Evolutionary conservation across 2,113 vertebrate species (phyloP).

Genomic region (Camelus dromedarius): DNA sequence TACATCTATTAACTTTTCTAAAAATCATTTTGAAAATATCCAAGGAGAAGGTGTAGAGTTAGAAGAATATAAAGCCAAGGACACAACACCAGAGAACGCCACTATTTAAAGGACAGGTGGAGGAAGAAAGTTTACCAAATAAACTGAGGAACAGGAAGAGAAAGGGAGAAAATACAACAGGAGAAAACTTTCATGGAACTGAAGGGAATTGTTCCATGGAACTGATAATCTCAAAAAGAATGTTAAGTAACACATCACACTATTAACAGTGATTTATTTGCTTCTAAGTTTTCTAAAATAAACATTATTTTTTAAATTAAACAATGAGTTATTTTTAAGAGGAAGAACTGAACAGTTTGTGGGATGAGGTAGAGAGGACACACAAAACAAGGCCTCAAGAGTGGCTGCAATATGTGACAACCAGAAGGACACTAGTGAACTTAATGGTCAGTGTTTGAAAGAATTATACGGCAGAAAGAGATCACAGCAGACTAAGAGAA

Average conservation of each 20-base stretch:
- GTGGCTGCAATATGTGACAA: background rate
- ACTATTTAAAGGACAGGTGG: background rate
- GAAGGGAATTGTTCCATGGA: background rate
- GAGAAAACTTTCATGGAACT: slow-evolving; percentile 24
- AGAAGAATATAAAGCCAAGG: slow-evolving; percentile 15
- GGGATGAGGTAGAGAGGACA: background rate
- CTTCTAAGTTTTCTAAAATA: slow-evolving; percentile 34
- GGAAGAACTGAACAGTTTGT: background rate
- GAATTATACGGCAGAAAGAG: background rate
- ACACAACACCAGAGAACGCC: background rate
- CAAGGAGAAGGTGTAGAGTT: background rate
- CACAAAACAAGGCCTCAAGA: background rate
- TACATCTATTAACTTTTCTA: background rate
- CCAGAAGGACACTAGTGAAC: background rate
- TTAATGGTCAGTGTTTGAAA: background rate
- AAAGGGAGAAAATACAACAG: background rate
- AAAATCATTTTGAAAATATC: background rate
- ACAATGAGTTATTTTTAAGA: background rate
- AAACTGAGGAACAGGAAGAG: background rate
- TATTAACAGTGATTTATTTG: background rate
- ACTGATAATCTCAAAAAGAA: slow-evolving; percentile 7
- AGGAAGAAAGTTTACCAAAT: background rate
- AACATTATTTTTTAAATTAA: slow-evolving; percentile 18
- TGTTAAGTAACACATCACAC: background rate
- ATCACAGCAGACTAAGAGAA: background rate